These are phyloP conservation scores for Sapayoa aenigma DNA, from an alignment of 2,113 vertebrate species.

Conservation along the genomic window DNA sequence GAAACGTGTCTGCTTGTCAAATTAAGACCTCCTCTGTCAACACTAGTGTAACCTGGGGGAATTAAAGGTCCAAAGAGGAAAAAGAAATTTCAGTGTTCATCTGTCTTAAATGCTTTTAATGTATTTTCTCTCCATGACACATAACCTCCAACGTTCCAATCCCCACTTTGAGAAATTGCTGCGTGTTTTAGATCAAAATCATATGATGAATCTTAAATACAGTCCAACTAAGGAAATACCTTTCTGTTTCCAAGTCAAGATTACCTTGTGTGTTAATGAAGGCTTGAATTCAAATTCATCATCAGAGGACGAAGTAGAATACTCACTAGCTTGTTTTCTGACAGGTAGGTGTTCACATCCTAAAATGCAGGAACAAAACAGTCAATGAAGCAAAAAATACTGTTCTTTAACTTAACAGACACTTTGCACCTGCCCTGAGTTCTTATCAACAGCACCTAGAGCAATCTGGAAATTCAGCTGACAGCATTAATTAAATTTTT, in stretches of 20 bases:
- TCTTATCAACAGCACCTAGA: conserved; percentile 48
- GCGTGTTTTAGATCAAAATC: neutral
- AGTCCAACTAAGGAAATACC: neutral
- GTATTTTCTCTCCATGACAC: neutral
- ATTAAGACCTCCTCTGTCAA: conserved; percentile 21
- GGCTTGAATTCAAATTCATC: conserved; percentile 72
- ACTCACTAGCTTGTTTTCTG: conserved; percentile 9
- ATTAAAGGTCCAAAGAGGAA: neutral
- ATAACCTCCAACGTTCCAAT: neutral
- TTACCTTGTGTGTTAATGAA: conserved; percentile 75
- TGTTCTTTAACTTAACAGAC: neutral
- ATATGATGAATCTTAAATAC: neutral
- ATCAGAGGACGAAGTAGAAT: conserved; percentile 71
- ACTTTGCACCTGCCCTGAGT: conserved; percentile 66
- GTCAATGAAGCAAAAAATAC: neutral
- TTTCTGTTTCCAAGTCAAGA: neutral
- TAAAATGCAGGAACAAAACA: conserved; percentile 54
- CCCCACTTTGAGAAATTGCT: neutral
- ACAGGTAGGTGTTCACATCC: conserved; percentile 3
- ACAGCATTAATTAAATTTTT: conserved; percentile 65
- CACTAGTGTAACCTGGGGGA: neutral
- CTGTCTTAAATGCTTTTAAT: neutral
- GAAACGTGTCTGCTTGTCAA: conserved; percentile 29
- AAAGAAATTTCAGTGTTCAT: neutral
- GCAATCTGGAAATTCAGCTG: conserved; percentile 57